Evolutionary conservation across 2,888 invertebrate genomes (phyloP).

Genomic region (Chrysopilus asiliformis): DNA sequence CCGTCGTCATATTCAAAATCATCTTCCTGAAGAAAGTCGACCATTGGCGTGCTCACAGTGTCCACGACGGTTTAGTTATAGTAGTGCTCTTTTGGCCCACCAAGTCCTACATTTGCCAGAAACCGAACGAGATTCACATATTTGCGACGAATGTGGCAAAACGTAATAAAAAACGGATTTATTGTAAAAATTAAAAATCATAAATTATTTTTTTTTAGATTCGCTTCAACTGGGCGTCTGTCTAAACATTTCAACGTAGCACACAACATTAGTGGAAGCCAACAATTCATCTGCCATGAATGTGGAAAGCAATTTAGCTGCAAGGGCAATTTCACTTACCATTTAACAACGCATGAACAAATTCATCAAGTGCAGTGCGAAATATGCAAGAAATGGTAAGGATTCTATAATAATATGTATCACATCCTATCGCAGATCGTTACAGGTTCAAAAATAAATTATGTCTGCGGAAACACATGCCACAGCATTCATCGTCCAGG

Average conservation of each 20-base stretch:
- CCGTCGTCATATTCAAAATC: constrained; percentile 18
- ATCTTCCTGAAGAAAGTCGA: constrained; percentile 17
- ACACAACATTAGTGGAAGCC: constrained; percentile 11
- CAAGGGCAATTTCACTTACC: constrained; percentile 17
- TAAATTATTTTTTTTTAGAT: constrained; percentile 7
- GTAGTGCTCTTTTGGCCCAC: constrained; percentile 15
- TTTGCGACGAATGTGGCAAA: constrained; percentile 18
- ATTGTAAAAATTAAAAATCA: neutral
- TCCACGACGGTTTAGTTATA: constrained; percentile 16
- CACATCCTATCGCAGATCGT: neutral
- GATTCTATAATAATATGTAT: too few species aligned
- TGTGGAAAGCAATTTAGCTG: constrained; percentile 17
- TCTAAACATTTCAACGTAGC: constrained; percentile 13
- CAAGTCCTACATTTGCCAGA: constrained; percentile 15
- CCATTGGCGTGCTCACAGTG: constrained; percentile 16
- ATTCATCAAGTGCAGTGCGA: constrained; percentile 17
- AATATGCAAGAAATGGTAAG: constrained; percentile 15
- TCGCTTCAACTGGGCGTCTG: constrained; percentile 12
- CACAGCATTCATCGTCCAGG: constrained; percentile 13
- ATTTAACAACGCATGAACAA: constrained; percentile 17
- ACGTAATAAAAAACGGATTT: constrained; percentile 8
- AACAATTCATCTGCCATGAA: constrained; percentile 15
- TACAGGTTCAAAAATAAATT: constrained; percentile 17
- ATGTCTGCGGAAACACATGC: constrained; percentile 16
- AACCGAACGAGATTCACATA: constrained; percentile 12